These are phyloP conservation scores for Vanessa atalanta DNA, from an alignment of 1,140 invertebrate species.

Conservation along the genomic window DNA sequence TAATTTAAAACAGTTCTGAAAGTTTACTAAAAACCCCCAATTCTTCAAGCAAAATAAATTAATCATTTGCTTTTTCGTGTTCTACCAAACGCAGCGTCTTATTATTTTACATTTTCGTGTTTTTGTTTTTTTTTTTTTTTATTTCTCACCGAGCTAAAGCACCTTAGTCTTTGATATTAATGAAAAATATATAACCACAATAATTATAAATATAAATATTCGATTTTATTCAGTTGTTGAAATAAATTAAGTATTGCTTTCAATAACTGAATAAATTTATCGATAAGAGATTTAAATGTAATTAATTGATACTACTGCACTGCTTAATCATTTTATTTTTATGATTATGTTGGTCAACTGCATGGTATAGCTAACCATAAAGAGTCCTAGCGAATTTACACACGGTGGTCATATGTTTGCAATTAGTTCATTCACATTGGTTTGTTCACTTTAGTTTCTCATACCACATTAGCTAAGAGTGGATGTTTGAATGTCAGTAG, in stretches of 20 bases:
- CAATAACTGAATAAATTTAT: constrained; percentile 12
- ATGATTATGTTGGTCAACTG: constrained; percentile 25
- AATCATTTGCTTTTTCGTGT: constrained; percentile 20
- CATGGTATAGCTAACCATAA: constrained; percentile 51
- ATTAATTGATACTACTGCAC: constrained; percentile 8
- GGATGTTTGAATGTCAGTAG: constrained; percentile 79
- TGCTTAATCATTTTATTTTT: constrained; percentile 28
- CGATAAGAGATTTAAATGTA: neutral
- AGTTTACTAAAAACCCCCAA: neutral
- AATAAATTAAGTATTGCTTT: constrained; percentile 23
- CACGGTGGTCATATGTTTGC: constrained; percentile 80
- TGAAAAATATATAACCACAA: constrained; percentile 21
- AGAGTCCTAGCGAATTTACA: constrained; percentile 78
- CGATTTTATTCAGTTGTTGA: constrained; percentile 8
- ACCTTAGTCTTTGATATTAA: constrained; percentile 3
- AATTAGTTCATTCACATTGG: constrained; percentile 71
- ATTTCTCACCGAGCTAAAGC: constrained; percentile 26
- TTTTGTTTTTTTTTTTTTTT: constrained; percentile 23
- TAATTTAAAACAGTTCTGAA: neutral
- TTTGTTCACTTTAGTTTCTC: constrained; percentile 72
- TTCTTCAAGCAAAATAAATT: constrained; percentile 10
- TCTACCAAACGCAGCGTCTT: constrained; percentile 9
- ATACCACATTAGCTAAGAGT: constrained; percentile 74
- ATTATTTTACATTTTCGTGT: constrained; percentile 13
- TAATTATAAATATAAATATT: neutral